Evolutionary conservation across 2,797 vertebrate species (phyloP).

Genomic region (Cirrhinus mrigala): DNA sequence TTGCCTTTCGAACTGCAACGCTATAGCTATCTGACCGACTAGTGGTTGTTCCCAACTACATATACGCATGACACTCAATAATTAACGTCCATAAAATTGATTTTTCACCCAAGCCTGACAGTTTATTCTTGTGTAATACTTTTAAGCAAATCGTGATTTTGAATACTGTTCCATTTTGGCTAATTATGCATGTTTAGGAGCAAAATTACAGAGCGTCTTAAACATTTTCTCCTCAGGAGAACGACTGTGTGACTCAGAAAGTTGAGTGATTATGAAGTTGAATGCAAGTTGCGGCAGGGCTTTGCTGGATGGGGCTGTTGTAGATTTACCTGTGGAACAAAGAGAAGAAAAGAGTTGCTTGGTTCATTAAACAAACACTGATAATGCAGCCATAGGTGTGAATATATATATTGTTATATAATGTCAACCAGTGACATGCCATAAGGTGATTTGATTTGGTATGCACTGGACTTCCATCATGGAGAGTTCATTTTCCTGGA

Average conservation of each 20-base stretch:
- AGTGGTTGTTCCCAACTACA: constrained; percentile 2
- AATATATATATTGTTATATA: constrained; percentile 32
- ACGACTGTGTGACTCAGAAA: constrained; percentile 31
- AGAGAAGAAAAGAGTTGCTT: constrained; percentile 33
- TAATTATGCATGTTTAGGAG: constrained; percentile 1
- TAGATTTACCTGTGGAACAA: constrained; percentile 51
- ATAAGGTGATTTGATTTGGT: constrained; percentile 5
- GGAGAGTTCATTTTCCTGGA: neutral
- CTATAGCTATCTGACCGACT: constrained; percentile 33
- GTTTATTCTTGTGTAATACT: constrained; percentile 9
- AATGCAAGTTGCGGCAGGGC: constrained; percentile 45
- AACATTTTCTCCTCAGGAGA: neutral
- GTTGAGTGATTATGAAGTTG: constrained; percentile 51
- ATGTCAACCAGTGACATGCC: constrained; percentile 27
- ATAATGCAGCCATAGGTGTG: constrained; percentile 37
- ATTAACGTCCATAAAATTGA: neutral
- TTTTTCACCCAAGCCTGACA: neutral
- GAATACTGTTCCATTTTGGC: neutral
- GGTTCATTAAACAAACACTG: constrained; percentile 1
- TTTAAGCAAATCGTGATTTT: neutral
- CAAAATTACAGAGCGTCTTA: constrained; percentile 1
- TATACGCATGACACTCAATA: constrained; percentile 13
- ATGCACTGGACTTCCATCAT: neutral
- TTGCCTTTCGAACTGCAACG: constrained; percentile 12
- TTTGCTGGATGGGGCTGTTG: constrained; percentile 32